Conservation (phyloP, 2,113 vertebrate genomes). For the Lamprologus sp. region DNA sequence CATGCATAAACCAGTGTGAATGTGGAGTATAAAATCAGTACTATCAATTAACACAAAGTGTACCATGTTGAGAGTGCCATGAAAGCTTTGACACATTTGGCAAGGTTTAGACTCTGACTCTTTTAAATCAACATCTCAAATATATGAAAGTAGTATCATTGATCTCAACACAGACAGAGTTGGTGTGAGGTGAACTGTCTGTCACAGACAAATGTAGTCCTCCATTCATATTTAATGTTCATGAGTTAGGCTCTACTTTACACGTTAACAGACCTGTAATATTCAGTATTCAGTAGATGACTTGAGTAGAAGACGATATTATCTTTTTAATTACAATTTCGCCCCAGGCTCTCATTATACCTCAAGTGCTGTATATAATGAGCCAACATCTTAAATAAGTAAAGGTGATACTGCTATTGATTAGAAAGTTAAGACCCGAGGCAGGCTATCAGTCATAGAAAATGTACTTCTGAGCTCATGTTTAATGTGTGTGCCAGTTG, state of each 20-base stretch:
- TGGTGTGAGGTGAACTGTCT: neutral
- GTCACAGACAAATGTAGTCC: neutral
- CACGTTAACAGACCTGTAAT: neutral
- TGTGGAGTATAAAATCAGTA: neutral
- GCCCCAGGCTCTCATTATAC: constrained; percentile 46
- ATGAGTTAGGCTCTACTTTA: neutral
- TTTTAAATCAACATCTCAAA: constrained; percentile 14
- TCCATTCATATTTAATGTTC: constrained; percentile 16
- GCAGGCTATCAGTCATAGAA: constrained; percentile 47
- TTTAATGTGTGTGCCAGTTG: constrained; percentile 3
- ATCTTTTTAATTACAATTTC: constrained; percentile 62
- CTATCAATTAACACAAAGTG: constrained; percentile 31
- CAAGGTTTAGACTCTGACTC: neutral
- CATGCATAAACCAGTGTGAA: neutral
- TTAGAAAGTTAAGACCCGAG: constrained; percentile 27
- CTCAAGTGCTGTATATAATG: constrained; percentile 52
- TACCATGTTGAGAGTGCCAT: neutral
- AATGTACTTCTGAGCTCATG: constrained; percentile 23
- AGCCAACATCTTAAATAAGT: constrained; percentile 63
- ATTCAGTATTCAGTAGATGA: constrained; percentile 42
- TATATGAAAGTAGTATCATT: constrained; percentile 11
- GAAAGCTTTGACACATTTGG: constrained; percentile 2
- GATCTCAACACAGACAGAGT: neutral
- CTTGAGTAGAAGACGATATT: constrained; percentile 42
- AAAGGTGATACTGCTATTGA: constrained; percentile 62